phyloP scores from a whole-genome alignment of 2,113 vertebrate genomes.

The Azemiops feae region DNA sequence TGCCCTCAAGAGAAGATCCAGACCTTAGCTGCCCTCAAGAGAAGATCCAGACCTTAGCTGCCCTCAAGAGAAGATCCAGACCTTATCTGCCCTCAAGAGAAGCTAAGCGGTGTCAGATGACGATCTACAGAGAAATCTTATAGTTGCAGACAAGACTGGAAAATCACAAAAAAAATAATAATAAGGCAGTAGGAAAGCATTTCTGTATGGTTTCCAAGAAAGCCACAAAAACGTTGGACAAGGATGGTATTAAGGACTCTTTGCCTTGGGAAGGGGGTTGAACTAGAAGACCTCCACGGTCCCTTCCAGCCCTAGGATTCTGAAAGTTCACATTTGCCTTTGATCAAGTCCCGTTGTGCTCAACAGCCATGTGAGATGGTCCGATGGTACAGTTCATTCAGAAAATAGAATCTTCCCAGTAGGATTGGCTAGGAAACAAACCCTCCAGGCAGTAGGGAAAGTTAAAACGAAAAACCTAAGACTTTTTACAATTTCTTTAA shows the following conservation, averaged over 20 bases:
- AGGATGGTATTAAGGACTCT: background rate
- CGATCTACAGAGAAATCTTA: background rate
- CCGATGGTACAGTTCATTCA: conserved; percentile 57
- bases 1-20: background rate
- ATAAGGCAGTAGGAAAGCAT: background rate
- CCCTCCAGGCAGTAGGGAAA: conserved; percentile 34
- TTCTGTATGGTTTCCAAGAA: background rate
- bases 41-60: too few relatives aligned
- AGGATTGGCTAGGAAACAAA: conserved; percentile 53
- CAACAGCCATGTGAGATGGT: conserved; percentile 38
- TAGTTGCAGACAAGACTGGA: background rate
- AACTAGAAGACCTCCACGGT: background rate
- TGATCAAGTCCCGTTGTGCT: background rate
- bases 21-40: too few relatives aligned
- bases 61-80: too few relatives aligned
- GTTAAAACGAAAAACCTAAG: conserved; percentile 68
- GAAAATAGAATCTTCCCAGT: conserved; percentile 54
- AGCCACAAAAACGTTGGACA: background rate
- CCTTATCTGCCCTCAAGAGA: background rate
- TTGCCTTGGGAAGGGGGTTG: background rate
- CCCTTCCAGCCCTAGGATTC: too few relatives aligned
- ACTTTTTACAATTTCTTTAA: conserved; percentile 67
- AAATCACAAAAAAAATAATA: background rate
- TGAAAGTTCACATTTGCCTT: background rate
- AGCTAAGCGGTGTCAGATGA: background rate